Percentiles rank a stretch among this genome's conserved stretches.
phyloP scores from a whole-genome alignment of 2,888 invertebrate species.

The Amblyjoppa fuscipennis region DNA sequence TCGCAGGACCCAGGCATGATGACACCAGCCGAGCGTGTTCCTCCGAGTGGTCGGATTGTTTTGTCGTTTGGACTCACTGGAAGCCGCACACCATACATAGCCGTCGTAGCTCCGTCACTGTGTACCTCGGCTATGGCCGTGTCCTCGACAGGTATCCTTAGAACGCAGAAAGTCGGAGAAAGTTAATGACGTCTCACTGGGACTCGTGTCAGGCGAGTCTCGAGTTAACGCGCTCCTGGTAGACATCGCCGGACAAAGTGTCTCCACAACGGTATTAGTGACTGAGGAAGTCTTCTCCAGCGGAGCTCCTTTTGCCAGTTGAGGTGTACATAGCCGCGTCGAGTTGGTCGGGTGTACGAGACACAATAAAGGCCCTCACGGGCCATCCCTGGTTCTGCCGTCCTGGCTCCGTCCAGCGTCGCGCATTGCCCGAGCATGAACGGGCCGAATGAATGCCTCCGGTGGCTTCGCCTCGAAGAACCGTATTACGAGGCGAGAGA shows the following conservation, averaged over 20 bases:
- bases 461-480: slow-evolving; percentile 31
- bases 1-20: background rate
- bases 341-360: slow-evolving; percentile 33
- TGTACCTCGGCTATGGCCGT: background rate
- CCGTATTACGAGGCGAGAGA: slow-evolving; percentile 37
- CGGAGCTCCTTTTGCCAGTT: slow-evolving; percentile 4
- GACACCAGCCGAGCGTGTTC: background rate
- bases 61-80: slow-evolving; percentile 16
- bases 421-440: background rate
- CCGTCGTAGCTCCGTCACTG: background rate
- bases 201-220: slow-evolving; percentile 34
- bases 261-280: background rate
- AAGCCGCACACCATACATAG: background rate
- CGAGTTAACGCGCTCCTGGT: slow-evolving; percentile 34
- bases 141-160: background rate
- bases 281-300: background rate
- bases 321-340: slow-evolving; percentile 24
- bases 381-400: background rate
- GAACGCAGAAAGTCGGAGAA: slow-evolving; percentile 47
- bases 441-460: slow-evolving; percentile 34
- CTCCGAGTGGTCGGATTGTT: slow-evolving; percentile 22
- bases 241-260: slow-evolving; percentile 46
- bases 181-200: slow-evolving; percentile 54
- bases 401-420: slow-evolving; percentile 1
- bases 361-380: slow-evolving; percentile 31